Percentiles rank a stretch among this genome's conserved stretches.
Evolutionary conservation across 1,140 invertebrate genomes (phyloP).

Genomic region (Drosophila repleta): DNA sequence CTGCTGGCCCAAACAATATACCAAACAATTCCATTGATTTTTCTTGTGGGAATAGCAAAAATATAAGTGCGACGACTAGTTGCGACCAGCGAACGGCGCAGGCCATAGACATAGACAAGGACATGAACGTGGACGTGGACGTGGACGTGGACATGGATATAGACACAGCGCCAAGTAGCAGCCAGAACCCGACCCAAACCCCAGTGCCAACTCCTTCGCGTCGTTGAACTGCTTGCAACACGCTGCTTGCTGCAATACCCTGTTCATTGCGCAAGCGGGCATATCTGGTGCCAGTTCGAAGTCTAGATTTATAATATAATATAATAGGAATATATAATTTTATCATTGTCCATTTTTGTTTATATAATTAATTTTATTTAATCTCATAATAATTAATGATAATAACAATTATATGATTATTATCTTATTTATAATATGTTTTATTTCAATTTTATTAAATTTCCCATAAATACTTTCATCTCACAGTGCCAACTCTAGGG

Average conservation of each 20-base stretch:
- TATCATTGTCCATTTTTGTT: too few species aligned
- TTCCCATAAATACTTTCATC: too few species aligned
- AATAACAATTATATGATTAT: too few species aligned
- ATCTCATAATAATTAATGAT: too few species aligned
- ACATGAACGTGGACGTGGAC: conserved; percentile 34
- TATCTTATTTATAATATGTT: too few species aligned
- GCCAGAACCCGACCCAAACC: not conserved
- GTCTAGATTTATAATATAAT: too few species aligned
- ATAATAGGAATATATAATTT: too few species aligned
- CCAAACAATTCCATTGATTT: conserved; percentile 82
- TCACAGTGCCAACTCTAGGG: too few species aligned
- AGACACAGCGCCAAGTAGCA: conserved; percentile 17
- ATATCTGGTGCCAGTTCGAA: too few species aligned
- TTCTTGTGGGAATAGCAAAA: conserved; percentile 74
- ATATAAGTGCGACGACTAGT: conserved; percentile 49
- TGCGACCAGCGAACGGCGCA: conserved; percentile 22
- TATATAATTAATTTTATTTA: too few species aligned
- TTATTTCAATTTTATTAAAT: too few species aligned
- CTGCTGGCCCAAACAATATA: conserved; percentile 60
- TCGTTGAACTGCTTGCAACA: conserved; percentile 77
- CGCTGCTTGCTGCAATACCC: conserved; percentile 34
- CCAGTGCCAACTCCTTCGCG: conserved; percentile 22
- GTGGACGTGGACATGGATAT: conserved; percentile 18
- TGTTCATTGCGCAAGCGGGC: not conserved
- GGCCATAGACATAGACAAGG: conserved; percentile 53